A percentile compares a stretch with the other conserved stretches of the same genome.
These are phyloP conservation scores for Drosophila setifemur DNA, from an alignment of 1,140 invertebrate genomes.

Conservation along the genomic window DNA sequence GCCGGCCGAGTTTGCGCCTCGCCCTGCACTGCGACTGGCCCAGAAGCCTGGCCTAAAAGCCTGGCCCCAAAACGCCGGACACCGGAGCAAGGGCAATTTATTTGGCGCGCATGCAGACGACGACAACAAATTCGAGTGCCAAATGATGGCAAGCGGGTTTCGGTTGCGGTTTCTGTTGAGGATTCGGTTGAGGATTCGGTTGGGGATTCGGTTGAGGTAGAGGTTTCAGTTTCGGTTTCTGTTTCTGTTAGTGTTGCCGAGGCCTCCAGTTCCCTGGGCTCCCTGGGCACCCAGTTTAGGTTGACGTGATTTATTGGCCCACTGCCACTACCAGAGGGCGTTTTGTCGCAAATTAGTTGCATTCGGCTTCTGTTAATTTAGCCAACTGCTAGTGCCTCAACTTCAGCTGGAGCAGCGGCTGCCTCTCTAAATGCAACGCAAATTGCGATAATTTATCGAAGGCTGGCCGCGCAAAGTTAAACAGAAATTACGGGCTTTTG, in stretches of 20 bases:
- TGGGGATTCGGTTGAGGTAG: too few relatives aligned
- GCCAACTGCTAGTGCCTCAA: slow-evolving; percentile 32
- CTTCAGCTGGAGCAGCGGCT: too few relatives aligned
- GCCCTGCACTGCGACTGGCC: slow-evolving; percentile 3
- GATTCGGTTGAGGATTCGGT: too few relatives aligned
- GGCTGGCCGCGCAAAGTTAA: slow-evolving; percentile 59
- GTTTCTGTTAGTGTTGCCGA: too few relatives aligned
- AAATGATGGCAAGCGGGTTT: slow-evolving; percentile 70
- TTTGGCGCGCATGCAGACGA: slow-evolving; percentile 71
- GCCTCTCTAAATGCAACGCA: slow-evolving; percentile 77
- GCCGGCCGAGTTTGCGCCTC: slow-evolving; percentile 42
- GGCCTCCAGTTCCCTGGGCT: slow-evolving; percentile 18
- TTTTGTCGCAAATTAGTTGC: slow-evolving; percentile 81
- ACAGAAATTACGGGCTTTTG: slow-evolving; percentile 68
- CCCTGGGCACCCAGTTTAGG: slow-evolving; percentile 59
- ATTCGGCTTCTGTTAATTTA: slow-evolving; percentile 81
- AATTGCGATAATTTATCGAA: slow-evolving; percentile 81
- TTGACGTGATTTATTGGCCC: slow-evolving; percentile 78
- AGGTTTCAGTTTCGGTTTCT: slow-evolving; percentile 7
- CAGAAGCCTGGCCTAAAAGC: slow-evolving; percentile 5
- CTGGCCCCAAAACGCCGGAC: slow-evolving; percentile 23
- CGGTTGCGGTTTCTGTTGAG: not conserved
- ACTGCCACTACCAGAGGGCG: slow-evolving; percentile 72
- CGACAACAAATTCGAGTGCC: slow-evolving; percentile 79
- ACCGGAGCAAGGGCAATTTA: slow-evolving; percentile 61